Evolutionary conservation across 1,140 invertebrate species (phyloP), one percentile per base, ranked within the genome.

Genomic region (Glomeris maerens): DNA sequence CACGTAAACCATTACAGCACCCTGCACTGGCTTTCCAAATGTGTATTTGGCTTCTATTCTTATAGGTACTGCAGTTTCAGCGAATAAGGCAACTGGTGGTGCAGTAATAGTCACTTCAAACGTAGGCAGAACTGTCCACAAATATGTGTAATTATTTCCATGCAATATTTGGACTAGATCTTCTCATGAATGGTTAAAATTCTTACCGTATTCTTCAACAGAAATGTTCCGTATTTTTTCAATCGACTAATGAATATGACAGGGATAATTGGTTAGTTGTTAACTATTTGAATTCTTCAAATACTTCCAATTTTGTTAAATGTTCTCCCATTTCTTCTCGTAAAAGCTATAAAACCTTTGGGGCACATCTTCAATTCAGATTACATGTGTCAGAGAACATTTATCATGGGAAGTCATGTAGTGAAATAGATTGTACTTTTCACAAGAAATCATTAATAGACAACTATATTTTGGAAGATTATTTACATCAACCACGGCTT

Each of bases 71-170:
- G 78, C 75, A 23, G 79, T 78, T 49, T 88, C 81, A 48, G 78
- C 80, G 60, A 88, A 83, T 1, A 83, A 80, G 0, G 83, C 72
- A 65, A 90, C 85, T 52, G 81, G 74, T 1, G 85, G 80, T 0
- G 84, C 74, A 45, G 84, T 76, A 22, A 94, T 76, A 0, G 76
- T 74, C n/a, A 97, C 83, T 62, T 92, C 78, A 66, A 92, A 95
- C 59, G 92, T 91, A 0, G 91, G 91, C 27, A 91, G 66, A 23
- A 95, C 81, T 64, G n/a, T n/a, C n/a, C n/a, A n/a, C n/a, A n/a
- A n/a, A n/a, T n/a, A n/a, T n/a, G n/a, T n/a, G n/a, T n/a, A n/a
- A 54, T 42, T 21, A 21, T 21, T 5, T 5, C 40, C 10, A 42
- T 7, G 5, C 17, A 42, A 21, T 4, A 42, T 4, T 42, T 42